Base-by-base conservation (phyloP, 2,888 invertebrate species). In the Sicus ferrugineus region DNA sequence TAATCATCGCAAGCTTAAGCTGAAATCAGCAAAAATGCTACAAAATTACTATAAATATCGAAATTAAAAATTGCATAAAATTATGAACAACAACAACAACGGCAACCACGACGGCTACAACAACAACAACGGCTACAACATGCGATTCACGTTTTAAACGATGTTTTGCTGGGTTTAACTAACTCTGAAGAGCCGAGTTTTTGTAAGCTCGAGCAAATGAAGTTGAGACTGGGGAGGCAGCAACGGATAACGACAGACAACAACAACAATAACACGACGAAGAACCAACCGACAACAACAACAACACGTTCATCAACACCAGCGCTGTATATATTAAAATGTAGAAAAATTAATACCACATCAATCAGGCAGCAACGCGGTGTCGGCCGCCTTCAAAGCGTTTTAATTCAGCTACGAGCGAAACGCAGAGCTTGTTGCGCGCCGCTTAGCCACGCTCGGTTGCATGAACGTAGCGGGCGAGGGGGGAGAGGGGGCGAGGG, bases 321-420 rank as follows among this genome's bases (percentile, higher is more conserved):
- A 64, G 21, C 30, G 23, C 19, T 19, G 65, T 31, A 54, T 54
- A 34, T 28, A 64, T 65, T 65, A 65, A 54, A 65, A 65, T 54
- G 46, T 67, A 31, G 48, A 72, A 81, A 82, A 82, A 81, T 81
- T 80, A 80, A 83, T 83, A 82, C 80, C 77, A 82, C 81, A 83
- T 83, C 81, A 82, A 83, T 82, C 81, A 82, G 81, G 78, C 79
- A 78, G 74, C 78, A 81, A 83, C 79, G 77, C 78, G 77, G 77
- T 54, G 23, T 80, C 81, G 81, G 81, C 77, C 80, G 81, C 83
- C 81, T 82, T 82, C 81, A 83, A 82, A 81, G 82, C 69, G 58
- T 66, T 68, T 70, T 70, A 72, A 68, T 61, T 28, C 9, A 61
- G 21, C 59, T 23, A 21, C 6, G 38, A 31, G 23, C 19, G 59